These are phyloP conservation scores for Caenorhabditis virilis DNA, from an alignment of 2,888 invertebrate species.

Conservation along the genomic window DNA sequence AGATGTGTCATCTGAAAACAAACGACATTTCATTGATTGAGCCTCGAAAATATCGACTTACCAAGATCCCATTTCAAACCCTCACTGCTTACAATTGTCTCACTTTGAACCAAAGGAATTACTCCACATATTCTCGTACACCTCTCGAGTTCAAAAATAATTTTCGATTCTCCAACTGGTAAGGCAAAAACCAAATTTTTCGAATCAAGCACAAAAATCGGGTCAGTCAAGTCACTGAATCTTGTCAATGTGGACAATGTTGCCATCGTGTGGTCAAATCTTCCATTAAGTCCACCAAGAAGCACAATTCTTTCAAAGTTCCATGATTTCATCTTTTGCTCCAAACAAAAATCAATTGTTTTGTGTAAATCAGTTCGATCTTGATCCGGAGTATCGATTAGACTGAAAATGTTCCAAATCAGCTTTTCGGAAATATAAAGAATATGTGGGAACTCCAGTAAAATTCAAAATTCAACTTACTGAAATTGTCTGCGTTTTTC, in stretches of 20 bases:
- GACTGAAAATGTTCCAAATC: slow-evolving; percentile 16
- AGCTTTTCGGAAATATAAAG: not conserved
- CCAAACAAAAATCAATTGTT: slow-evolving; percentile 18
- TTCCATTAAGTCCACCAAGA: slow-evolving; percentile 50
- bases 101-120: slow-evolving; percentile 56
- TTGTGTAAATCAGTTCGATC: slow-evolving; percentile 29
- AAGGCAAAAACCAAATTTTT: slow-evolving; percentile 28
- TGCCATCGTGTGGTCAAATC: slow-evolving; percentile 63
- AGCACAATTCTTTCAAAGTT: slow-evolving; percentile 17
- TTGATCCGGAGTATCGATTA: slow-evolving; percentile 51
- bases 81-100: slow-evolving; percentile 52
- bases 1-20: slow-evolving; percentile 21
- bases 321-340: slow-evolving; percentile 23
- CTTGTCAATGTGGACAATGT: slow-evolving; percentile 49
- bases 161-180: slow-evolving; percentile 18
- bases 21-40: no score
- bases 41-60: no score
- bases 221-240: not conserved
- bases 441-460: no score
- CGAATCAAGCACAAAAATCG: slow-evolving; percentile 21
- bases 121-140: slow-evolving; percentile 52
- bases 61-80: slow-evolving; percentile 62
- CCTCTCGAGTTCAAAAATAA: slow-evolving; percentile 13
- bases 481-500: not conserved
- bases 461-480: no score